A percentile compares a stretch with the other conserved stretches of the same genome.
These are phyloP conservation scores for Harmothoe impar DNA, from an alignment of 2,888 invertebrate genomes.

Conservation along the genomic window DNA sequence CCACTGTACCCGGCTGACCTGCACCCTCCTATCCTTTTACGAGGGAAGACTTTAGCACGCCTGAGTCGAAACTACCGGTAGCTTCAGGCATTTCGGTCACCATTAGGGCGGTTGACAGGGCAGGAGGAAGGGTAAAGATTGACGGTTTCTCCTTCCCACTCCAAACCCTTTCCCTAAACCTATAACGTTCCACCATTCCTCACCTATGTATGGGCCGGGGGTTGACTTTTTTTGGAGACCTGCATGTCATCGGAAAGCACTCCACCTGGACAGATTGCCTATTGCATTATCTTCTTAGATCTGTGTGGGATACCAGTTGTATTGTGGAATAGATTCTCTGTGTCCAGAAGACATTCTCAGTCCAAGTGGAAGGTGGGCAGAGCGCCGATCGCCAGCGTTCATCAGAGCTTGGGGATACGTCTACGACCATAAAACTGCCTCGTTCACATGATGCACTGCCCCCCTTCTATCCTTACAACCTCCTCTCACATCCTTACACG, in stretches of 20 bases:
- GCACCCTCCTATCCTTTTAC: not conserved
- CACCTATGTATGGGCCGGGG: too few relatives aligned
- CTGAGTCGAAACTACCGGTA: not conserved
- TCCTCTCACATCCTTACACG: too few relatives aligned
- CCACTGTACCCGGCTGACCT: conserved; percentile 21
- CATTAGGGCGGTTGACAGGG: not conserved
- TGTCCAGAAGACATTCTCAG: too few relatives aligned
- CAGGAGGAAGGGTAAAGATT: not conserved
- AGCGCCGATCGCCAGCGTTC: not conserved
- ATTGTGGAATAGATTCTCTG: too few relatives aligned
- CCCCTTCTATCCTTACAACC: not conserved
- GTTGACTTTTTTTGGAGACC: too few relatives aligned
- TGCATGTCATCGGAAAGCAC: too few relatives aligned
- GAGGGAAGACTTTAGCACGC: not conserved
- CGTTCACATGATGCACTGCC: not conserved
- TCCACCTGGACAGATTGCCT: too few relatives aligned
- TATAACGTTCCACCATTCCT: too few relatives aligned
- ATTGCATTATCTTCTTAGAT: too few relatives aligned
- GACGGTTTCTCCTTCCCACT: too few relatives aligned
- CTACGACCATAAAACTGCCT: conserved; percentile 1
- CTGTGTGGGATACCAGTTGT: too few relatives aligned
- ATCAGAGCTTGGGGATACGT: not conserved
- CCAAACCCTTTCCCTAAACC: too few relatives aligned
- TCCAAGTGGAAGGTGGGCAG: not conserved
- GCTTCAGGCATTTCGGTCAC: not conserved